Evolutionary conservation across 2,888 invertebrate genomes (phyloP), one percentile per base, ranked within the genome.

Genomic region (Tholera decimalis): DNA sequence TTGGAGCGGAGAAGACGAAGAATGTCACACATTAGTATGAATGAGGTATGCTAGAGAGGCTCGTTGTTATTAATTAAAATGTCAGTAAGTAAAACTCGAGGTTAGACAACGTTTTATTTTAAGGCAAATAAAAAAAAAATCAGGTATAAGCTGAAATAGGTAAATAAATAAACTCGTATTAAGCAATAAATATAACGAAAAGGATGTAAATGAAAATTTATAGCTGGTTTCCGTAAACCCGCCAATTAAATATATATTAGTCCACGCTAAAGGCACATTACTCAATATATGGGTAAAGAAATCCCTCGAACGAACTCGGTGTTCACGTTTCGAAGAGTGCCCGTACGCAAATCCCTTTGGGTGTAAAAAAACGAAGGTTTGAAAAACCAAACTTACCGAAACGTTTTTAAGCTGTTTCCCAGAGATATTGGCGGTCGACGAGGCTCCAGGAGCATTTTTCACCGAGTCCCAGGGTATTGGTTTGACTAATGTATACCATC

Each of bases 361-460:
- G 83, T 83, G 83, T 85, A 89, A 90, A 91, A 91, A 91, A 90
- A 87, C 86, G 87, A 86, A 88, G 87, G 87, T 88, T 89, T 87
- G 80, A 78, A 87, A 88, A 86, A 82, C 84, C 85, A 85, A 91
- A 89, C 83, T 90, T 87, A 88, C 86, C 85, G 75, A 87, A 82
- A 82, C 73, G 90, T 88, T 91, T 91, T 92, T 89, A 92, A 90
- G 89, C 89, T 88, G 85, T 88, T 87, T 87, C 73, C 82, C 77
- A 80, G 88, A 91, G 89, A 90, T 91, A 92, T 92, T 91, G 88
- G 90, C 89, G 92, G 91, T 88, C 85, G 84, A 76, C 83, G 87
- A 83, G 83, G 76, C 79, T 83, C 81, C 74, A 71, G 75, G 78
- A 85, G 81, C 84, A 89, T 91, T 91, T 92, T 90, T 91, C 87